These are phyloP conservation scores for Drosophila punjabiensis DNA, from an alignment of 1,140 invertebrate species.

Conservation along the genomic window DNA sequence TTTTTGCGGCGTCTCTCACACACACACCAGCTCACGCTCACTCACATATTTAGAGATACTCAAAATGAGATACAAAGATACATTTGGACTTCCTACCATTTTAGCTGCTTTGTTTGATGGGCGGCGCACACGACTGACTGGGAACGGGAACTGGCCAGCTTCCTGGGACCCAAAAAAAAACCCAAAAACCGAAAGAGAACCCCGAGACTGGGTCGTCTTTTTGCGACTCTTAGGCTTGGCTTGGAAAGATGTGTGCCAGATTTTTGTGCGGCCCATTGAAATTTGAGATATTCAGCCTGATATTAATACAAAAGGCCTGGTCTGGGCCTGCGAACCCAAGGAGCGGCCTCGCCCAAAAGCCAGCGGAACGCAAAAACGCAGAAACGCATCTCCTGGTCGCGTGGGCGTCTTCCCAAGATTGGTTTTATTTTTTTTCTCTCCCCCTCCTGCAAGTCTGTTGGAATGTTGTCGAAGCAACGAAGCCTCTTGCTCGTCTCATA, in stretches of 20 bases:
- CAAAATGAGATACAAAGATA: slow-evolving; percentile 83
- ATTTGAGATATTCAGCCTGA: slow-evolving; percentile 82
- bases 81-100: slow-evolving; percentile 84
- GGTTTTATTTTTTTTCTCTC: slow-evolving; percentile 23
- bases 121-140: slow-evolving; percentile 66
- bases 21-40: slow-evolving; percentile 13
- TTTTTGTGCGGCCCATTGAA: slow-evolving; percentile 65
- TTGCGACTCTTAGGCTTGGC: slow-evolving; percentile 51
- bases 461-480: slow-evolving; percentile 50
- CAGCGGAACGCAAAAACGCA: slow-evolving; percentile 24
- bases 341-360: slow-evolving; percentile 55
- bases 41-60: slow-evolving; percentile 81
- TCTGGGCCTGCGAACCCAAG: slow-evolving; percentile 31
- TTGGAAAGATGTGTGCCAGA: slow-evolving; percentile 70
- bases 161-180: slow-evolving; percentile 40
- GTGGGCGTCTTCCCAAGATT: slow-evolving; percentile 75
- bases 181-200: background rate
- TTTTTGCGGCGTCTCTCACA: slow-evolving; percentile 65
- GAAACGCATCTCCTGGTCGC: slow-evolving; percentile 66
- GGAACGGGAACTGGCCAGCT: slow-evolving; percentile 45
- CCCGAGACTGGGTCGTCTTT: slow-evolving; percentile 41
- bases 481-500: slow-evolving; percentile 39
- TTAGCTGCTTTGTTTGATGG: slow-evolving; percentile 75
- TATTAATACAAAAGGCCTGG: slow-evolving; percentile 69
- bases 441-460: slow-evolving; percentile 27